Evolutionary conservation across 2,113 vertebrate species (phyloP), one percentile per base, ranked within the genome.

Genomic region (Telmatochromis bifrenatus): DNA sequence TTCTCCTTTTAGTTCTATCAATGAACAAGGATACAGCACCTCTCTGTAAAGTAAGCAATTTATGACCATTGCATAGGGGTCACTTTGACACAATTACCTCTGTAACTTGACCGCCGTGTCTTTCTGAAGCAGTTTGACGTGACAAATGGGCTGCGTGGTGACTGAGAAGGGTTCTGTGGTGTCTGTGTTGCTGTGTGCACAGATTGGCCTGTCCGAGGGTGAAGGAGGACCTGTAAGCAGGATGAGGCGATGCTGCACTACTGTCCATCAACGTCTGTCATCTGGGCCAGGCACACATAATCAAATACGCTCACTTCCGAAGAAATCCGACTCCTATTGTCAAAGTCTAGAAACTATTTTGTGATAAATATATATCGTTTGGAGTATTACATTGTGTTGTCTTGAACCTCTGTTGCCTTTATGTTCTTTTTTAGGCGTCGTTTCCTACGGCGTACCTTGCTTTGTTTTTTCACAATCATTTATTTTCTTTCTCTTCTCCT

Each of bases 191-290:
- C 86, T 85, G 87, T 96, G 85, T 93, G 84, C 89, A 91, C 94
- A 95, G 94, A 95, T 95, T 95, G 95, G 92, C 86, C 92, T 94
- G 91, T 95, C 95, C 45, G 5, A 54, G 79, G 70, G 87, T 95
- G 93, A 94, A 93, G 88, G 92, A 94, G 88, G 89, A 85, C 91
- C 93, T 93, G 89, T 93, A 92, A 91, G 85, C 84, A 87, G 54
- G 88, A 91, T 85, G 87, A 88, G 89, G 88, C 81, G 4, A 90
- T 8, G 21, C 84, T 65, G 89, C 93, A 89, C 87, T 82, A 83
- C 92, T 93, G 90, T 89, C 91, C 87, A 90, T 93, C 91, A 94
- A 87, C 85, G 56, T 75, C 75, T 81, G 86, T 91, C 93, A 88
- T 84, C 87, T 70, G 83, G 81, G 54, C 75, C 84, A 26, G 42